A percentile compares a stretch with the other conserved stretches of the same genome.
Evolutionary conservation across 2,113 vertebrate genomes (phyloP).

Genomic region (Stomatorhinus ivindoensis): DNA sequence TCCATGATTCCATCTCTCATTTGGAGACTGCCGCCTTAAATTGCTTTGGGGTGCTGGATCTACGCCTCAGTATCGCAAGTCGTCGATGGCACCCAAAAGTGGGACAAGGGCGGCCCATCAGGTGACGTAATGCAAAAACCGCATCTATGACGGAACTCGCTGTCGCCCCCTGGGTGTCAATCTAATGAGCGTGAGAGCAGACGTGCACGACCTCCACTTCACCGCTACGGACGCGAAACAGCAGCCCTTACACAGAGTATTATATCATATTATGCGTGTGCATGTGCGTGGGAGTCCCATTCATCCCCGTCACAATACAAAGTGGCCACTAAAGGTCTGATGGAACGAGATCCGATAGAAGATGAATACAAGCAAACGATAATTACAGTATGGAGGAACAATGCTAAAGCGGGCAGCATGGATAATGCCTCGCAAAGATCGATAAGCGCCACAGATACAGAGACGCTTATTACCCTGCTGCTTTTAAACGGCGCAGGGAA

Average conservation of each 20-base stretch:
- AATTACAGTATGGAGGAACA: not conserved
- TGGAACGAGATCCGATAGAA: not conserved
- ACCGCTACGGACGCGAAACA: not conserved
- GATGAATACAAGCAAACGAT: not conserved
- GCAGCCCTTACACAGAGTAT: not conserved
- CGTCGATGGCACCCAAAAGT: not conserved
- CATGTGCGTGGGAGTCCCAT: not conserved
- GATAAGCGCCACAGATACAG: not conserved
- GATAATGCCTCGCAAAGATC: not conserved
- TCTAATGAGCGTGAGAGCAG: not conserved
- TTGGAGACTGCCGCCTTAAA: not conserved
- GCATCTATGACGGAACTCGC: not conserved
- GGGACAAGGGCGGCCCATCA: not conserved
- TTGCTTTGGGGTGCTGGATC: not conserved
- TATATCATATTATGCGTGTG: not conserved
- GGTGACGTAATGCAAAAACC: not conserved
- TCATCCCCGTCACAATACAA: not conserved
- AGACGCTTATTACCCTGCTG: not conserved
- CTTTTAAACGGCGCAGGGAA: not conserved
- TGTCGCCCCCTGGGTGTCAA: not conserved
- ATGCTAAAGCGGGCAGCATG: not conserved
- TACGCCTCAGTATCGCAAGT: not conserved
- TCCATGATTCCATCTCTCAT: constrained; percentile 14
- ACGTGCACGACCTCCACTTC: not conserved
- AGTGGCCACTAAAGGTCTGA: not conserved